Conservation (phyloP, 2,113 vertebrate genomes). For the Muscicapa adusta region DNA sequence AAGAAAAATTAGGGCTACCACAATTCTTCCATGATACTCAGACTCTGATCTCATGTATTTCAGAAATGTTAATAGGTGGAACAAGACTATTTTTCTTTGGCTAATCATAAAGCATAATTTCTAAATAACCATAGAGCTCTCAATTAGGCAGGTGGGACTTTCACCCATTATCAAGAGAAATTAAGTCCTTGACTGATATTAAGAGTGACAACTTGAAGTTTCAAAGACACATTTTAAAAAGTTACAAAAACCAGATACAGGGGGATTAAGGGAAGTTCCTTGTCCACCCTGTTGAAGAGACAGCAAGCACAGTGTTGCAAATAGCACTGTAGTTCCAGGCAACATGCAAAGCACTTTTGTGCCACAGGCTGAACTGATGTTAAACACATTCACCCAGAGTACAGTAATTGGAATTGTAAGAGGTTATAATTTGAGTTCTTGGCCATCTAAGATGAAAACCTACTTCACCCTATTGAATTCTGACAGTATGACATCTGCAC, state of each 20-base stretch:
- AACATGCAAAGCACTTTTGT: not conserved
- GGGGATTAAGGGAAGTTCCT: not conserved
- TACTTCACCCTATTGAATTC: conserved; percentile 3
- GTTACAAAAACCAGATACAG: not conserved
- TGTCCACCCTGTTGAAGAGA: not conserved
- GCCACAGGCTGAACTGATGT: not conserved
- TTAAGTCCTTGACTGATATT: not conserved
- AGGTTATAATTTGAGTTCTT: conserved; percentile 19
- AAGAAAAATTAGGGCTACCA: not conserved
- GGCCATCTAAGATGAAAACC: conserved; percentile 38
- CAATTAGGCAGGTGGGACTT: not conserved
- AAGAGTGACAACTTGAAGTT: not conserved
- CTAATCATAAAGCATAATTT: not conserved
- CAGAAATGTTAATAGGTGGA: not conserved
- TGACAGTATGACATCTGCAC: not conserved
- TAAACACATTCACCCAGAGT: not conserved
- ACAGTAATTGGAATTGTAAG: not conserved
- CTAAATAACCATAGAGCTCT: not conserved
- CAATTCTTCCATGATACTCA: not conserved
- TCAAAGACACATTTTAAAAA: not conserved
- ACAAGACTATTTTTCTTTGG: not conserved
- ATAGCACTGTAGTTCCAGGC: not conserved
- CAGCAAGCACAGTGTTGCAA: not conserved
- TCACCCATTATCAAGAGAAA: not conserved
- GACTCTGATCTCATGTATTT: not conserved